Percentiles rank a stretch among this genome's conserved stretches.
These are phyloP conservation scores for Agapetus fuscipes DNA, from an alignment of 2,888 invertebrate genomes.

Conservation along the genomic window DNA sequence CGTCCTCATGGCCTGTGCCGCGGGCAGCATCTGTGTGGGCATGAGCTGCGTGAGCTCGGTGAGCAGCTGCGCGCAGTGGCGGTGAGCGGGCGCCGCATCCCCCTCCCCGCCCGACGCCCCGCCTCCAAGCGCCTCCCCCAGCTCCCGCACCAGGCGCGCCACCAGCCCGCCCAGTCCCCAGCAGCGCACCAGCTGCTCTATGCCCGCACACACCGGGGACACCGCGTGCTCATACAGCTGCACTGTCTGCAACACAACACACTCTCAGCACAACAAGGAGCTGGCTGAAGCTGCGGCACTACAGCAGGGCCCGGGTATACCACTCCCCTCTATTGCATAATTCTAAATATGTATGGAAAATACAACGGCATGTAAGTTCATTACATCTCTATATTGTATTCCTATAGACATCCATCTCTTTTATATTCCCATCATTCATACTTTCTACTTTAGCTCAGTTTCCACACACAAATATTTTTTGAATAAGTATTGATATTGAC, in stretches of 20 bases:
- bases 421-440: too few relatives aligned
- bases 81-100: conserved; percentile 39
- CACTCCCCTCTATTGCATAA: too few relatives aligned
- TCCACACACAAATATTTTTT: too few relatives aligned
- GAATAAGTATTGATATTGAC: too few relatives aligned
- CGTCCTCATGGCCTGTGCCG: conserved; percentile 49
- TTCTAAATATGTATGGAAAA: too few relatives aligned
- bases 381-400: too few relatives aligned
- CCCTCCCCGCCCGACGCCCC: conserved; percentile 39
- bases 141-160: conserved; percentile 62
- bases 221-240: conserved; percentile 68
- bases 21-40: conserved; percentile 50
- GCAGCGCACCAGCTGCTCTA: conserved; percentile 57
- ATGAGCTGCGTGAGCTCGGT: conserved; percentile 52
- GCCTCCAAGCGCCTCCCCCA: conserved; percentile 62
- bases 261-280: not conserved
- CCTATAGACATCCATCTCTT: too few relatives aligned
- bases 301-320: too few relatives aligned
- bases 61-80: conserved; percentile 48
- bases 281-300: too few relatives aligned
- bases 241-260: conserved; percentile 47
- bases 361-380: too few relatives aligned
- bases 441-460: too few relatives aligned
- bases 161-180: conserved; percentile 61
- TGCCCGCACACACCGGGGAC: conserved; percentile 56